Evolutionary conservation across 1,140 invertebrate species (phyloP), one percentile per base, ranked within the genome.

Genomic region (Dendroctonus valens): DNA sequence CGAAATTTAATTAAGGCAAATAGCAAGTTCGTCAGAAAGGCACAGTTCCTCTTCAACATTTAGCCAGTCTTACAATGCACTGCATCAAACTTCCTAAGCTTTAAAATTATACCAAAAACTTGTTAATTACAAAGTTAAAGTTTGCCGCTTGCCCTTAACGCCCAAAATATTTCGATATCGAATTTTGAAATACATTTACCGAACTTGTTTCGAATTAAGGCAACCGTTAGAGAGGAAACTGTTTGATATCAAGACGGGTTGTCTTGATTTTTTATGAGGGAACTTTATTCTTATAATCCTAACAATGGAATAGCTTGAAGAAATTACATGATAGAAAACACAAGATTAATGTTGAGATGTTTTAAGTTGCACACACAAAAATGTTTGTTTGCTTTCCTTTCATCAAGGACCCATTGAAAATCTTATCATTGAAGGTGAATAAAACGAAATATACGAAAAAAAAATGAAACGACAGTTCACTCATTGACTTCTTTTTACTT

Each of bases 111-210:
- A 48, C 41, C 48, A 61, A 61, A 61, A 61, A 61, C 46, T 61
- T 61, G 59, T 61, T 61, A 49, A 61, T 61, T 61, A 61, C 42
- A 38, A 61, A 61, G 59, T 61, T 61, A 50, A 61, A 61, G 48
- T 37, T 12, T 46, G 46, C 46, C 50, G 40, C 48, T 61, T 48
- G 59, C 12, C 46, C 48, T 12, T 9, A 37, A 12, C n/a, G 42
- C 15, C 15, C 46, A 39, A 14, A 61, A 50, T 37, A 61, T 50
- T 61, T 51, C 46, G 59, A 44, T 61, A 61, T 61, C 49, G 59
- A 61, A 61, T 50, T 48, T 61, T 51, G 59, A 48, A 61, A 61
- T 61, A 61, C 50, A 61, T 61, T 61, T 61, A 38, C 46, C 59
- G 14, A 51, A 61, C 26, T 40, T 61, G 42, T n/a, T n/a, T n/a